Evolutionary conservation across 2,113 vertebrate species (phyloP).

Genomic region (Lepus europaeus): DNA sequence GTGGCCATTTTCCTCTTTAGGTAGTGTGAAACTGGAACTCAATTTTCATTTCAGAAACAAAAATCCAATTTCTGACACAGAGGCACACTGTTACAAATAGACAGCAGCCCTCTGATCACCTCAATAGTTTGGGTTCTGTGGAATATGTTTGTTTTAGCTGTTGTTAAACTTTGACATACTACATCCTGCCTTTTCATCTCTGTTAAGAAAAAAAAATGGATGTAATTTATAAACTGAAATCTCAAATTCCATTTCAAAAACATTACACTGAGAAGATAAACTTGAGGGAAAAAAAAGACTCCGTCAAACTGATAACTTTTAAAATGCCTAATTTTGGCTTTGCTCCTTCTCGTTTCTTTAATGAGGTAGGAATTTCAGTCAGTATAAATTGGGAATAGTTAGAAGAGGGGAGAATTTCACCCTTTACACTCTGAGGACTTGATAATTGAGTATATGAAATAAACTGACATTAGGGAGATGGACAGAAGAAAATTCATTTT

Average conservation of each 20-base stretch:
- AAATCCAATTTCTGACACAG: conserved; percentile 15
- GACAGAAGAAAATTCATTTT: neutral
- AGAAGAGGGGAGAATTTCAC: neutral
- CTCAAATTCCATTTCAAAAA: neutral
- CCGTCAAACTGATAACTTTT: neutral
- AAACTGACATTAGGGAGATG: neutral
- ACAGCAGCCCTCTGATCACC: neutral
- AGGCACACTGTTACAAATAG: neutral
- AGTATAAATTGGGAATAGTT: neutral
- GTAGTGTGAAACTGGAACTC: neutral
- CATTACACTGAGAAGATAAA: neutral
- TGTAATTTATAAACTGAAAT: neutral
- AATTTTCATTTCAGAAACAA: conserved; percentile 65
- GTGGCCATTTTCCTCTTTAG: conserved; percentile 49
- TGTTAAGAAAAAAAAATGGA: conserved; percentile 14
- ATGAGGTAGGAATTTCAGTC: neutral
- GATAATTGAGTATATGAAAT: neutral
- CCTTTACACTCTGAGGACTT: neutral
- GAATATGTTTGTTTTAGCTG: conserved; percentile 12
- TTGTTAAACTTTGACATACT: conserved; percentile 15
- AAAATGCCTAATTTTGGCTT: neutral
- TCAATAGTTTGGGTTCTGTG: neutral
- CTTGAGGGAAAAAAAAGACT: neutral
- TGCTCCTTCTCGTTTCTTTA: neutral
- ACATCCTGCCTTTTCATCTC: neutral